These are phyloP conservation scores for Ophion costatus DNA, from an alignment of 2,888 invertebrate genomes.

Conservation along the genomic window DNA sequence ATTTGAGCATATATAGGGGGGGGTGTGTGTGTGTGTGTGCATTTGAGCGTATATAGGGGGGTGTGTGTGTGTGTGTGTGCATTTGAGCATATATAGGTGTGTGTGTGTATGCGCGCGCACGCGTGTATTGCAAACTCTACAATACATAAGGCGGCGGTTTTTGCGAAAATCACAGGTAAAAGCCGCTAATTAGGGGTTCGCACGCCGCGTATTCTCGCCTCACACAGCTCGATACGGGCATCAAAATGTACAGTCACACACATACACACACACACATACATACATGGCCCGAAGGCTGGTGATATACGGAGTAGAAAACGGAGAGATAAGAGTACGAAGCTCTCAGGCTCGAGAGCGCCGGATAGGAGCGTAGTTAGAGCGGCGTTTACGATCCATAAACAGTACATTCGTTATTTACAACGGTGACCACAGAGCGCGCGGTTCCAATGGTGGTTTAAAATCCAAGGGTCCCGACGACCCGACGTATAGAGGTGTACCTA, in stretches of 20 bases:
- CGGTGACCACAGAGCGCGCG: constrained; percentile 68
- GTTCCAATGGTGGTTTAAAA: constrained; percentile 46
- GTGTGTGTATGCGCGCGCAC: not conserved
- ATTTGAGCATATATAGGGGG: too few relatives aligned
- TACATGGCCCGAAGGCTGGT: constrained; percentile 50
- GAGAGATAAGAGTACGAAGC: constrained; percentile 71
- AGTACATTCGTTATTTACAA: constrained; percentile 79
- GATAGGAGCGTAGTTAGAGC: constrained; percentile 74
- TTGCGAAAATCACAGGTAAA: constrained; percentile 63
- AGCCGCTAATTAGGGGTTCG: constrained; percentile 64
- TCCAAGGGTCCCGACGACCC: constrained; percentile 46
- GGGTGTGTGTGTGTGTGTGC: too few relatives aligned
- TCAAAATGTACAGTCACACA: constrained; percentile 1
- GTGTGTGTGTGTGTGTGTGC: too few relatives aligned
- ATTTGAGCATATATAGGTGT: not conserved
- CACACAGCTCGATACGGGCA: constrained; percentile 32
- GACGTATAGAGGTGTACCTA: not conserved
- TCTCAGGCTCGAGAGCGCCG: constrained; percentile 66
- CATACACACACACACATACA: not conserved
- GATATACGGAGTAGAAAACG: constrained; percentile 78
- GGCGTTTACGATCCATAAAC: constrained; percentile 81
- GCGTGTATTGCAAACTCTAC: constrained; percentile 14
- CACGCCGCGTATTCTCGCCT: constrained; percentile 55
- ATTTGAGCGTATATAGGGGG: not conserved
- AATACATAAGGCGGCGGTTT: constrained; percentile 50